Base-by-base conservation (phyloP, 2,113 vertebrate species). In the Addax nasomaculatus region DNA sequence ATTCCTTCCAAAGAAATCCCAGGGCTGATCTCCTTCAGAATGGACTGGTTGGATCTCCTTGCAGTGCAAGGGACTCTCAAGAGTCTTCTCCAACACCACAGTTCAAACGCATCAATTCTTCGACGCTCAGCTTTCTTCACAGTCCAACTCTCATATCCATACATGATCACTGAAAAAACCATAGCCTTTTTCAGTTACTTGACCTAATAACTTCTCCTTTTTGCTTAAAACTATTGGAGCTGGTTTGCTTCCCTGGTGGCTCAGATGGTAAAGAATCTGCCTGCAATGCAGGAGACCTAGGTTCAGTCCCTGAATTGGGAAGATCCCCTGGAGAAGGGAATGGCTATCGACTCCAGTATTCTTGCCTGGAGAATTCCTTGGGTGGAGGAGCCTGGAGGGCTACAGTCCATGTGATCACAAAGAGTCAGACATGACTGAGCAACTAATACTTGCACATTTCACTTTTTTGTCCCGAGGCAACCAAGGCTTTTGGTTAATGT, bases 41-140 rank as follows among this genome's bases (percentile, higher is more conserved):
- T 62, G 58, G 27, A 15, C 58, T 30, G 29, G 57, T 58, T 58
- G 57, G 10, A 14, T 62, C 58, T 62, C 58, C 58, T 62, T 62
- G 58, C 29, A 62, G 58, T 30, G 5, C 58, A 62, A 62, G 29
- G 58, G 58, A 62, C 12, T 14, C 58, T 62, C 58, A 62, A 62
- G 58, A 30, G 58, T 62, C 29, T 62, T 62, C 29, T 62, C 58
- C 58, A 30, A 62, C 58, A 62, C 58, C 58, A 62, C 29, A 62
- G 27, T 62, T 62, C 58, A 62, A 62, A 30, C 30, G 29, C 58
- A 30, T 30, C 58, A 62, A 3, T 30, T 62, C 58, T 62, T 62
- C 0, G 0, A 29, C 0, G 0, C 13, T 62, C 58, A 62, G 29
- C 13, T 7, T 62, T 62, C 58, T 62, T 62, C 12, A 60, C 58